Evolutionary conservation across 2,888 invertebrate species (phyloP), one percentile per base, ranked within the genome.

Genomic region (Xanthorhoe spadicearia): DNA sequence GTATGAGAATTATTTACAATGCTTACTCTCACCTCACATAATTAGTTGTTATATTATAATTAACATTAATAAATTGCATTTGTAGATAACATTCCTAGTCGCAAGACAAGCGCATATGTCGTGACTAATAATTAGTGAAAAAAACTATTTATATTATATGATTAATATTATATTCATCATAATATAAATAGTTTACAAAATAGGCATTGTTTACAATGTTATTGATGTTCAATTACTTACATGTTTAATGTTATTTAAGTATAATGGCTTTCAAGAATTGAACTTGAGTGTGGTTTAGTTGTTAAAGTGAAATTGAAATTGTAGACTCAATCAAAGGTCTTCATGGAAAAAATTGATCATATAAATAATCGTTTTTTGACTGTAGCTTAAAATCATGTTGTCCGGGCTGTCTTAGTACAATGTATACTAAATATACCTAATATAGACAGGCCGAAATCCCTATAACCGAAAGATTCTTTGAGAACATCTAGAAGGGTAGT

Each of bases 31-130:
- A 43, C 19, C 60, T n/a, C 19, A 17, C 18, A 51, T 38, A 13
- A 15, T 53, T 38, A 32, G 32, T 57, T 52, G 15, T 57, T 43
- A 46, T 64, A 32, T 13, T 48, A 15, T 1, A 48, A 38, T 32
- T 23, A 6, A 23, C 35, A 23, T 60, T 9, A 19, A 51, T 58
- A 2, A 49, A 54, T 59, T 73, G 84, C 83, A 83, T 85, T 84
- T 84, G 77, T 79, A 79, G 77, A 78, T 81, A 76, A 83, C 84
- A 87, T 87, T 87, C 87, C 87, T 84, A 83, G 81, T 81, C 77
- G 18, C 32, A 32, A 52, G 59, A 17, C 1, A 13, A 18, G 32
- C 55, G 49, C 51, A 32, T 32, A 35, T 49, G 13, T 19, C 17
- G 54, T 48, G 17, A 17, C 48, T 48, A 43, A 43, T 13, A 13